Base-by-base conservation (phyloP, 35 echinoderm and acorn worm species). In the Strongylocentrotus purpuratus region DNA sequence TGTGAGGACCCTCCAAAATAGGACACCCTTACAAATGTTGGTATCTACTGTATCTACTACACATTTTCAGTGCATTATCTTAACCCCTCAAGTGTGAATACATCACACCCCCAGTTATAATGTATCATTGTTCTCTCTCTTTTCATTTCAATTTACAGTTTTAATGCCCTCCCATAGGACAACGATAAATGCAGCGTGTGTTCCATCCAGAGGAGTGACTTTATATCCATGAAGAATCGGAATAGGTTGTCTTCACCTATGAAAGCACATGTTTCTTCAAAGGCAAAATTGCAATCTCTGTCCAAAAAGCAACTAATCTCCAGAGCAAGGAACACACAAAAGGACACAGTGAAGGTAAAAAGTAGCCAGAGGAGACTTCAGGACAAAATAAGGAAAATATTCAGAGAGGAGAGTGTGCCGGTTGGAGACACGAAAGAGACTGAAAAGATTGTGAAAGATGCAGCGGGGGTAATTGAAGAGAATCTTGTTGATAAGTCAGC, bases 401-500 rank as follows among this genome's bases (percentile, higher is more conserved):
- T 89, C 2, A 89, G 87, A 15, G 87, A 89, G 87, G 33, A 28
- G 33, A 35, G 33, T 35, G 33, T 28, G 87, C 0, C 13, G 87
- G 87, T 31, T 31, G 33, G 32, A 32, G 33, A 85, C 70, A 20
- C 33, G 12, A 89, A 35, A 89, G 33, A 6, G 13, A 89, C 6
- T 89, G 25, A 14, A 28, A 35, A 89, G 14, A 35, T 89, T 1
- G 87, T 89, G 87, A 32, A 89, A 14, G 13, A 35, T 14, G 22
- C 87, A 31, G 14, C 22, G 6, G 87, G 25, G 25, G 87, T 25
- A 6, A 35, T 96, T 9, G 61, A 86, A 9, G 10, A 86, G 28
- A 20, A 89, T 47, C 59, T 96, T 2, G 33, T 17, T 17, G 35
- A 94, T 11, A 88, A 95, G 9, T 31, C 86, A 28, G 86, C 96